Evolutionary conservation across 2,888 invertebrate species (phyloP), one percentile per base, ranked within the genome.

Genomic region (Apodemia duryi): DNA sequence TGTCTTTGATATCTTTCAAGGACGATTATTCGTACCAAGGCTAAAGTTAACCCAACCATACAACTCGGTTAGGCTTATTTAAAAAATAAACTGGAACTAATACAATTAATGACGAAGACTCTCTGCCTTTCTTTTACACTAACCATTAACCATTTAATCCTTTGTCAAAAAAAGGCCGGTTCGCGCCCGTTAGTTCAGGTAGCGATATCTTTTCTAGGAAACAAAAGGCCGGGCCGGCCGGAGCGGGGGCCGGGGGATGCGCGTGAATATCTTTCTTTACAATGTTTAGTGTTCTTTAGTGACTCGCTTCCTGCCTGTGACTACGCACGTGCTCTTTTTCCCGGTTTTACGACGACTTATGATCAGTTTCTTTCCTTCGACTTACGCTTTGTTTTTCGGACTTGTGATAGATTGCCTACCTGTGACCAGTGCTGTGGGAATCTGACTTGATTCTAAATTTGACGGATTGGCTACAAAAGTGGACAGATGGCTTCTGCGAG

Each of bases 401-500:
- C 41, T 43, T 61, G 61, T 61, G 61, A 61, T 61, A 21, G 61
- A 61, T 21, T 21, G 61, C 38, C 61, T 61, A 51, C 13, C 51
- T 63, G 63, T 63, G 63, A 51, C 63, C 49, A 32, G n/a, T 32
- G 51, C 63, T 63, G 11, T n/a, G 49, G 51, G 49, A 41, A 62
- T 13, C 63, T 51, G 63, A 63, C 32, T 62, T 7, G 41, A 41
- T 62, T 62, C 49, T 63, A 32, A 62, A 43, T 46, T 11, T 6
- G 6, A 35, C 63, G 35, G 35, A 63, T 63, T 51, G 63, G 63
- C 63, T 63, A 63, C 13, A 49, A 29, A 63, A 63, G 29, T 13
- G 32, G 41, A 51, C 41, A 63, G 49, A 63, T 63, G 63, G 63
- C 52, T 63, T 21, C 51, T 52, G 52, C 41, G 41, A 63, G 41